A percentile compares a stretch with the other conserved stretches of the same genome.
These are phyloP conservation scores for Archips crataeganus DNA, from an alignment of 2,888 invertebrate species.

Conservation along the genomic window DNA sequence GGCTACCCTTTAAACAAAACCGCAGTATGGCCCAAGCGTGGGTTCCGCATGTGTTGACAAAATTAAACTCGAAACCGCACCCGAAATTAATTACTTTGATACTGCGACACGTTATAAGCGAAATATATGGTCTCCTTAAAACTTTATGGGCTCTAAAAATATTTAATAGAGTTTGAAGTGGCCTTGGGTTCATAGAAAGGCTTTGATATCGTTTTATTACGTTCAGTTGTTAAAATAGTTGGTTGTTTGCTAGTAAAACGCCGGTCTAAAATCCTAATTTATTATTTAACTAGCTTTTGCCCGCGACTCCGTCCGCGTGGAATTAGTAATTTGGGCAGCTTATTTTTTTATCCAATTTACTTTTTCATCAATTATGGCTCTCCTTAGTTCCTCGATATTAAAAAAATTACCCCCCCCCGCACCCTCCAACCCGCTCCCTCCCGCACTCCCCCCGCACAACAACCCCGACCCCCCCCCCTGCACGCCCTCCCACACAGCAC, in stretches of 20 bases:
- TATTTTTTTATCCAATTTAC: too few relatives aligned
- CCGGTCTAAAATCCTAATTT: not conserved
- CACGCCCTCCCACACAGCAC: too few relatives aligned
- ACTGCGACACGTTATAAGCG: constrained; percentile 25
- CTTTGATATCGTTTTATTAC: constrained; percentile 4
- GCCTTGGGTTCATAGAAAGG: constrained; percentile 7
- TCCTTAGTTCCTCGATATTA: too few relatives aligned
- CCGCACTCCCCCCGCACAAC: too few relatives aligned
- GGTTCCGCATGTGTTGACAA: constrained; percentile 24
- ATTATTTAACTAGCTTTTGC: too few relatives aligned
- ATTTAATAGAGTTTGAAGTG: constrained; percentile 7
- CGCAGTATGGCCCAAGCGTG: constrained; percentile 1
- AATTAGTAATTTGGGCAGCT: too few relatives aligned
- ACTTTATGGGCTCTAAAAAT: constrained; percentile 20
- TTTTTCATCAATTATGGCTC: too few relatives aligned
- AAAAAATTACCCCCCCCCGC: too few relatives aligned
- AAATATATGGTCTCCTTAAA: constrained; percentile 26
- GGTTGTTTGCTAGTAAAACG: not conserved
- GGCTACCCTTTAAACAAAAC: constrained; percentile 8
- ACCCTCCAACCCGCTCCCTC: too few relatives aligned
- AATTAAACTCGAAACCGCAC: constrained; percentile 21
- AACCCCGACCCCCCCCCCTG: too few relatives aligned
- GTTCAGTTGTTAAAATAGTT: constrained; percentile 6
- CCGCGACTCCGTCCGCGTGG: too few relatives aligned
- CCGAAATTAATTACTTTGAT: constrained; percentile 28